Percentiles rank a stretch among this genome's conserved stretches.
These are phyloP conservation scores for Pachycephala philippinensis DNA, from an alignment of 2,113 vertebrate genomes.

Conservation along the genomic window DNA sequence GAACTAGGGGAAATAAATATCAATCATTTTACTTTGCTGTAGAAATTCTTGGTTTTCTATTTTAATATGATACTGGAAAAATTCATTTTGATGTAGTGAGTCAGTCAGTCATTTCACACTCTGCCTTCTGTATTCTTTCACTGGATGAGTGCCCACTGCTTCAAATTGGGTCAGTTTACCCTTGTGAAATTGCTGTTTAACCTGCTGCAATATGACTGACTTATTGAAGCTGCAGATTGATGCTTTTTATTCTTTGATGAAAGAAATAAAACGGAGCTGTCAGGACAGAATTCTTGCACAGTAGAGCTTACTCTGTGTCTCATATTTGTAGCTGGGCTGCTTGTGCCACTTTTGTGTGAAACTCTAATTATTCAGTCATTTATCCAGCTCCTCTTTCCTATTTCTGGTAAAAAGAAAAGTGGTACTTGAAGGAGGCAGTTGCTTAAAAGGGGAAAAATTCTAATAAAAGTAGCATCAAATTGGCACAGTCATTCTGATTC, in stretches of 20 bases:
- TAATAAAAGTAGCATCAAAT: not conserved
- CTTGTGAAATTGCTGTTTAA: constrained; percentile 30
- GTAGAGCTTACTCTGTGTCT: not conserved
- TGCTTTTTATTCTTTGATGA: not conserved
- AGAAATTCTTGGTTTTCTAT: not conserved
- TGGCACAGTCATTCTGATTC: not conserved
- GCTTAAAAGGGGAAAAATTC: not conserved
- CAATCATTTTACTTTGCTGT: not conserved
- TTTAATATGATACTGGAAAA: not conserved
- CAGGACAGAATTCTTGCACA: not conserved
- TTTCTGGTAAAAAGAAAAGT: not conserved
- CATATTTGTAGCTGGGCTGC: not conserved
- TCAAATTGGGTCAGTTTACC: constrained; percentile 24
- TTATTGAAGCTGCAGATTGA: constrained; percentile 1
- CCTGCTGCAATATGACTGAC: not conserved
- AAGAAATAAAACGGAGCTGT: not conserved
- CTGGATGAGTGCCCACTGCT: constrained; percentile 8
- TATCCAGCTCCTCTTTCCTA: not conserved
- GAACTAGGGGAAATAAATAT: not conserved
- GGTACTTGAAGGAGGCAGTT: not conserved
- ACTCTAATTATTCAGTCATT: not conserved
- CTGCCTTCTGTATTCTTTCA: not conserved
- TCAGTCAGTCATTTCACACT: constrained; percentile 18
- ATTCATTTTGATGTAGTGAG: not conserved
- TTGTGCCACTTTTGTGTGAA: not conserved